Percentiles rank a stretch among this genome's conserved stretches.
phyloP scores from a whole-genome alignment of 2,797 vertebrate species.

The Cichlasoma orientale region DNA sequence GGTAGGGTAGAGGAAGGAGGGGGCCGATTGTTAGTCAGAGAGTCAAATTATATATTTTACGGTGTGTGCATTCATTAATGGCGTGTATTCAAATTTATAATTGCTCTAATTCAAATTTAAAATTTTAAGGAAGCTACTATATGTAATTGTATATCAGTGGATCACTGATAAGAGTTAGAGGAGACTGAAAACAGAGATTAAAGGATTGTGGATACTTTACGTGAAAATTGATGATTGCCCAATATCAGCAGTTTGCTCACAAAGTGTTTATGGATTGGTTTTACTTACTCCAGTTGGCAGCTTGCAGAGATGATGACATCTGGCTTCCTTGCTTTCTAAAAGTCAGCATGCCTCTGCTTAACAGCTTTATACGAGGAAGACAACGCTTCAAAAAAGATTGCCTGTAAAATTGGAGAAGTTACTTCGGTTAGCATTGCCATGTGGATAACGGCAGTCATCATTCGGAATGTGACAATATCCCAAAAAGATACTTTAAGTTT shows the following conservation, averaged over 20 bases:
- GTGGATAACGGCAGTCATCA: neutral
- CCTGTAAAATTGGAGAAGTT: neutral
- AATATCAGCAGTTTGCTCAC: neutral
- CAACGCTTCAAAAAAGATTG: no score
- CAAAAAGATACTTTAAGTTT: neutral
- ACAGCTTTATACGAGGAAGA: no score
- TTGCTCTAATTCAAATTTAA: constrained; percentile 7
- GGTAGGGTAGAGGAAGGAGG: neutral
- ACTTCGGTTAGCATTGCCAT: neutral
- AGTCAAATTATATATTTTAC: constrained; percentile 30
- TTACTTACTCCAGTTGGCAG: neutral
- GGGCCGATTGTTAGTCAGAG: constrained; percentile 19
- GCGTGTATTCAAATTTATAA: neutral
- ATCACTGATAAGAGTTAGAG: neutral
- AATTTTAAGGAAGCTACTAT: neutral
- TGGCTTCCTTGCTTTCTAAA: neutral
- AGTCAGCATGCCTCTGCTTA: neutral
- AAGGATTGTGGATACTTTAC: neutral
- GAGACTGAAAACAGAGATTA: neutral
- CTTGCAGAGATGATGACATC: neutral
- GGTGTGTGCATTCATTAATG: neutral
- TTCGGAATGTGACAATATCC: neutral
- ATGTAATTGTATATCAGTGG: neutral
- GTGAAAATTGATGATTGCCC: neutral
- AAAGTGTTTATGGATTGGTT: constrained; percentile 2